Percentiles rank a stretch among this genome's conserved stretches.
Evolutionary conservation across 1,140 invertebrate genomes (phyloP).

Genomic region (Araneus ventricosus): DNA sequence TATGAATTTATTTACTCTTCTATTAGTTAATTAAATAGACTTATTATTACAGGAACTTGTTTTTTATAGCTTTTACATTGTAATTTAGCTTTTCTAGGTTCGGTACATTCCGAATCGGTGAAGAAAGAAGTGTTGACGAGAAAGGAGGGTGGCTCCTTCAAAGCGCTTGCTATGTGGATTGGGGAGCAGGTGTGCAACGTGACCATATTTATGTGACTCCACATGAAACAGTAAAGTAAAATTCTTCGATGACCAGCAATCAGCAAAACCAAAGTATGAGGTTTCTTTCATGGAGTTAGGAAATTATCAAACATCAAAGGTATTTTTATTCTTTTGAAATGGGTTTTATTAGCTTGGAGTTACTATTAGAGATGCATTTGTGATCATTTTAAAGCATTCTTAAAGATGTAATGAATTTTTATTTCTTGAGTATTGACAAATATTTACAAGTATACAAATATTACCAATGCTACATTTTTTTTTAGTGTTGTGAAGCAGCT

Average conservation of each 20-base stretch:
- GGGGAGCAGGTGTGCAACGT: constrained; percentile 96
- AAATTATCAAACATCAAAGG: constrained; percentile 94
- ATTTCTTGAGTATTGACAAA: no score
- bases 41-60: no score
- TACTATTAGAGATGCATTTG: no score
- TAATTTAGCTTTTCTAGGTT: constrained; percentile 86
- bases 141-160: constrained; percentile 89
- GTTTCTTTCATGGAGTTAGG: constrained; percentile 96
- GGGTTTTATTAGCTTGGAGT: no score
- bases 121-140: constrained; percentile 88
- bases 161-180: constrained; percentile 94
- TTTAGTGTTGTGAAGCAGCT: no score
- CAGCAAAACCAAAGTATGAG: constrained; percentile 93
- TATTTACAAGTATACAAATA: no score
- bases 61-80: no score
- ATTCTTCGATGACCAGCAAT: constrained; percentile 98
- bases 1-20: no score
- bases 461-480: no score
- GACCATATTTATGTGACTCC: constrained; percentile 98
- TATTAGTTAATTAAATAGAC: no score
- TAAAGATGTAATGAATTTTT: no score
- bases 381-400: no score
- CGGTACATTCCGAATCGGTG: constrained; percentile 97
- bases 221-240: constrained; percentile 99
- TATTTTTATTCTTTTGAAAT: constrained; percentile 73